Evolutionary conservation across 2,888 invertebrate species (phyloP).

Genomic region (Tanaodytes sp.): DNA sequence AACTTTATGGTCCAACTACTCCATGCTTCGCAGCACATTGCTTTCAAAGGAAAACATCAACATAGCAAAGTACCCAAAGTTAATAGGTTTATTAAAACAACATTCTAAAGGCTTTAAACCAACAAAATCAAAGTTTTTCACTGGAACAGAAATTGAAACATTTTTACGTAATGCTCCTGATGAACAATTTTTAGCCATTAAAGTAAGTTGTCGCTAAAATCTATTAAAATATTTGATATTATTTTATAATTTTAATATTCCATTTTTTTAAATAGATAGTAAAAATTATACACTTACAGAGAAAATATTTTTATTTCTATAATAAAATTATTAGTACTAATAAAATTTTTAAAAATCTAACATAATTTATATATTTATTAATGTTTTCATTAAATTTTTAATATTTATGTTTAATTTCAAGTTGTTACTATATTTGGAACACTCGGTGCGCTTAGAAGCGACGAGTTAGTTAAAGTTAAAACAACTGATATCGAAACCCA

Average conservation of each 20-base stretch:
- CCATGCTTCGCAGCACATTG: conserved; percentile 6
- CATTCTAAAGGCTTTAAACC: neutral
- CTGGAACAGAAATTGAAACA: neutral
- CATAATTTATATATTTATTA: no score
- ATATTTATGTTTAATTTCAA: conserved; percentile 1
- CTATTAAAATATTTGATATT: neutral
- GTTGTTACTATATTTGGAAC: conserved; percentile 8
- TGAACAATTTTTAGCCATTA: conserved; percentile 1
- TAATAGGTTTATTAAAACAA: conserved; percentile 1
- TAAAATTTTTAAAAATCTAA: no score
- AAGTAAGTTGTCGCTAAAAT: no score
- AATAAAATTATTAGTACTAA: neutral
- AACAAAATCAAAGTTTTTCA: neutral
- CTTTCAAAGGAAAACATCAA: conserved; percentile 8
- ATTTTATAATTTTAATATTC: no score
- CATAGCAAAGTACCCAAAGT: conserved; percentile 10
- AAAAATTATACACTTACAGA: no score
- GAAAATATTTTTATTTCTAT: no score
- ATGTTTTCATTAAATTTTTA: no score
- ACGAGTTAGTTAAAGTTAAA: no score
- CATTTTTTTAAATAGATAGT: no score
- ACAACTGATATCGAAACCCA: conserved; percentile 20
- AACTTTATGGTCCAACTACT: conserved; percentile 9
- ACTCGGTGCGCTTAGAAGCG: conserved; percentile 6
- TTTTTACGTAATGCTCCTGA: neutral